Evolutionary conservation across 2,797 vertebrate species (phyloP).

Genomic region (Myiotriccus ornatus): DNA sequence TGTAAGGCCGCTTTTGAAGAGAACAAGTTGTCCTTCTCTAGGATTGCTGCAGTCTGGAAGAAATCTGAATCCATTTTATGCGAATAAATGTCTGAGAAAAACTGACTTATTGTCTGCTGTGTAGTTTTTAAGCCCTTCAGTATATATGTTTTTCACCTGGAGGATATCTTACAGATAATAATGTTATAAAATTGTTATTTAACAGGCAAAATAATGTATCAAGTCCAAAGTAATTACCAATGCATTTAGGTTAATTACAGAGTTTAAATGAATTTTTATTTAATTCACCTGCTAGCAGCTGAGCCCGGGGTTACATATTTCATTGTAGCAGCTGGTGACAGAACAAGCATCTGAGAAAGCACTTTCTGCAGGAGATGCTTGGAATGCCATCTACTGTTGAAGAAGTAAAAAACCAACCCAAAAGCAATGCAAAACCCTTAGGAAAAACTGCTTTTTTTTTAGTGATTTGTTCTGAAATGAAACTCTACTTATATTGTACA

Average conservation of each 20-base stretch:
- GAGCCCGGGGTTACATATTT: not conserved
- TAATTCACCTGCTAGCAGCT: constrained; percentile 4
- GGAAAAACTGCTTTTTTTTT: not conserved
- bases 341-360: not conserved
- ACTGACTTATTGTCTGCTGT: not conserved
- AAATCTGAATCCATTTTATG: not conserved
- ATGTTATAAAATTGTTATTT: not conserved
- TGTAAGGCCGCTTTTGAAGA: not conserved
- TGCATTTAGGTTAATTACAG: not conserved
- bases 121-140: not conserved
- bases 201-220: not conserved
- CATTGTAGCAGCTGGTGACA: not conserved
- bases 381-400: constrained; percentile 63
- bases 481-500: not conserved
- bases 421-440: not conserved
- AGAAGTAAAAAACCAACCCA: not conserved
- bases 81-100: not conserved
- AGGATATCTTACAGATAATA: not conserved
- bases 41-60: not conserved
- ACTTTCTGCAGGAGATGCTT: constrained; percentile 7
- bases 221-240: not conserved
- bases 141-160: not conserved
- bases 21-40: not conserved
- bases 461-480: not conserved
- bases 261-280: not conserved